Evolutionary conservation across 2,888 invertebrate genomes (phyloP).

Genomic region (Lasioglossum lativentre): DNA sequence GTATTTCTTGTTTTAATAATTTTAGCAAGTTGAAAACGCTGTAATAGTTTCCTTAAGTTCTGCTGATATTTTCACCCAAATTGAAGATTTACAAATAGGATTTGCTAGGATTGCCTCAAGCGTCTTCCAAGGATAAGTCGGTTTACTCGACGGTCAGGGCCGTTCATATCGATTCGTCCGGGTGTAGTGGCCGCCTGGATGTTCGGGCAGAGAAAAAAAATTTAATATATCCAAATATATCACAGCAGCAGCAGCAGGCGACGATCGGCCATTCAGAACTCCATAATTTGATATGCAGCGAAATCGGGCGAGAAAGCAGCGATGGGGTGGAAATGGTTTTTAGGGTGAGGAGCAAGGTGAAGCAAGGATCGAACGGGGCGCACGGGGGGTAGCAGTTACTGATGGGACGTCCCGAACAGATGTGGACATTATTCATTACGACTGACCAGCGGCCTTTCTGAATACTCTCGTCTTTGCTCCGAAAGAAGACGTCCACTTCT

Average conservation of each 20-base stretch:
- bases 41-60: neutral
- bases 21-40: no score
- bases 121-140: neutral
- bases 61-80: neutral
- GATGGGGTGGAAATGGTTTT: conserved; percentile 80
- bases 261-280: conserved; percentile 83
- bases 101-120: neutral
- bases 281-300: conserved; percentile 84
- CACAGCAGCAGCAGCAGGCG: conserved; percentile 82
- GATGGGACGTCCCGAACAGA: conserved; percentile 82
- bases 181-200: conserved; percentile 52
- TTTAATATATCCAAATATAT: conserved; percentile 85
- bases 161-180: conserved; percentile 59
- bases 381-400: conserved; percentile 76
- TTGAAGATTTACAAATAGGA: conserved; percentile 9
- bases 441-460: conserved; percentile 75
- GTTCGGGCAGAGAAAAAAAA: conserved; percentile 77
- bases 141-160: conserved; percentile 15
- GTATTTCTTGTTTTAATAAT: no score
- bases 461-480: conserved; percentile 63
- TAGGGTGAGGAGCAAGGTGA: conserved; percentile 70
- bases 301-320: conserved; percentile 79
- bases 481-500: conserved; percentile 57
- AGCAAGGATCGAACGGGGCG: conserved; percentile 58
- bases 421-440: conserved; percentile 84